Base-by-base conservation (phyloP, 1,140 invertebrate species). In the Drosophila simulans region DNA sequence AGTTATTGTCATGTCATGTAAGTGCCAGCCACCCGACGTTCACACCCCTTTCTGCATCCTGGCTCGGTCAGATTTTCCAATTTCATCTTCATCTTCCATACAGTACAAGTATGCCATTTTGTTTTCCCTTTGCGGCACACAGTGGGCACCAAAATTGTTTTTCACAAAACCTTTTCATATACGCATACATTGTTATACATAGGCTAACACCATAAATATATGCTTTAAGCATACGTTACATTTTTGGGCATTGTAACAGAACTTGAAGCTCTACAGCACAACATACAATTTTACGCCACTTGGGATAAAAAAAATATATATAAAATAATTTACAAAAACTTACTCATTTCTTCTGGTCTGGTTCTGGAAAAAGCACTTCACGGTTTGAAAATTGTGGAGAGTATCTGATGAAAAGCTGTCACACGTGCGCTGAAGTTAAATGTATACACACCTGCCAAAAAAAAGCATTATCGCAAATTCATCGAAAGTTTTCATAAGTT, bases 1-100 rank as follows among this genome's bases (percentile, higher is more conserved):
- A 88, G 79, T 88, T 86, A 88, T 86, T 86, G 83, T 79, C 83
- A 75, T 86, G 82, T 86, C 83, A 88, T 88, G 83, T 86, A 82
- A 82, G 73, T 77, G 78, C 53, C 73, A 40, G 20, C 49, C 40
- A 34, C 45, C 57, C 51, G 40, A 20, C 52, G 5, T 11, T 42
- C 7, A 31, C 37, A 34, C 20, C n/a, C 46, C 13, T 46, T 10
- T 45, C n/a, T 7, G 15, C 7, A 11, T 17, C 42, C 37, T 57
- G 37, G 20, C 40, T 53, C 42, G 59, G 64, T 56, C 22, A 49
- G 48, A 54, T 53, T 71, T 82, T 88, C 68, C 83, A 75, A 70
- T 88, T 78, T 88, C 43, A 63, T 68, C 48, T 60, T 60, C 56
- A 58, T 54, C 39, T 62, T 56, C 27, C 40, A 78, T 37, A 64